Conservation (phyloP, 2,113 vertebrate genomes). For the Indicator maculatus region DNA sequence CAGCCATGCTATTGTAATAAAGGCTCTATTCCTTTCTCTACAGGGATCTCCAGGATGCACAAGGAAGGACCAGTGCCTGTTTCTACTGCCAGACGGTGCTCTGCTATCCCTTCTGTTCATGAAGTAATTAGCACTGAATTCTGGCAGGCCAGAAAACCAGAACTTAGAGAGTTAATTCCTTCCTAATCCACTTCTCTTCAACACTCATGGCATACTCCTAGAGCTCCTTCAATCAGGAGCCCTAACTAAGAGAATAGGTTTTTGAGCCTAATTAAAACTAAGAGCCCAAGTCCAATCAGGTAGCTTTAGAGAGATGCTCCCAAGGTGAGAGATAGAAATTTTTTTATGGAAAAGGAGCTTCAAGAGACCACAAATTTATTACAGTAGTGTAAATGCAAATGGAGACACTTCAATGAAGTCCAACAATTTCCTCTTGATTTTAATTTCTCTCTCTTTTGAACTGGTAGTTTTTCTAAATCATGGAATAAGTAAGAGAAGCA, state of each 20-base stretch:
- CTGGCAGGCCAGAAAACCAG: not conserved
- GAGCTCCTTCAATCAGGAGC: constrained; percentile 2
- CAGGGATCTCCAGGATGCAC: not conserved
- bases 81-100: not conserved
- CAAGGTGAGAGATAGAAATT: not conserved
- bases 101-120: not conserved
- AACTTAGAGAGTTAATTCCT: constrained; percentile 11
- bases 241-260: constrained; percentile 32
- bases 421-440: not conserved
- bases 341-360: not conserved
- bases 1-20: not conserved
- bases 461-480: not conserved
- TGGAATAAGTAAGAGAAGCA: not conserved
- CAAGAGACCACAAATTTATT: not conserved
- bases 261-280: constrained; percentile 10
- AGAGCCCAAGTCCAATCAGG: constrained; percentile 1
- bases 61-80: not conserved
- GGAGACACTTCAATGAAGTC: not conserved
- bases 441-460: constrained; percentile 12
- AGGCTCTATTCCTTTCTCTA: not conserved
- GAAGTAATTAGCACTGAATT: not conserved
- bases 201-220: not conserved
- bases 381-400: not conserved
- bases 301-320: constrained; percentile 1
- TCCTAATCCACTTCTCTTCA: not conserved